Evolutionary conservation across 2,113 vertebrate genomes (phyloP).

Genomic region (Istiophorus platypterus): DNA sequence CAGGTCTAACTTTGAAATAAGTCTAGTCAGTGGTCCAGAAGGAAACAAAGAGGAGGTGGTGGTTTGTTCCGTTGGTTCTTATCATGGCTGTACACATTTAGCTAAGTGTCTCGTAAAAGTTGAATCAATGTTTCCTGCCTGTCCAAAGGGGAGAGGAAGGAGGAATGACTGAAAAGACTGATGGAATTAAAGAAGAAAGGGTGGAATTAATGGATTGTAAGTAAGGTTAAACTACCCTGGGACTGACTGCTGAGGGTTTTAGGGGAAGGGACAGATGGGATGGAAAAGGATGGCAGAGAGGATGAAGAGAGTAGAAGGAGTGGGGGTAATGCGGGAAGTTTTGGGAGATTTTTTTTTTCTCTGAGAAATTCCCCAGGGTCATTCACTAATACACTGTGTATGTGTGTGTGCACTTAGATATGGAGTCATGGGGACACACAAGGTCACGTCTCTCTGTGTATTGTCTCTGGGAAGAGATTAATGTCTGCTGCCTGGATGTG

Average conservation of each 20-base stretch:
- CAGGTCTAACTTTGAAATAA: constrained; percentile 18
- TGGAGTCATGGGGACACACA: constrained; percentile 45
- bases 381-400: constrained; percentile 16
- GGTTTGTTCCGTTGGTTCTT: constrained; percentile 42
- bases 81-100: constrained; percentile 55
- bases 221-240: not conserved
- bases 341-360: constrained; percentile 15
- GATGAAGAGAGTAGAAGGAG: constrained; percentile 5
- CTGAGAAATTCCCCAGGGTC: constrained; percentile 32
- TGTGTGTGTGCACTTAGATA: constrained; percentile 7
- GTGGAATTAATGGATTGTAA: not conserved
- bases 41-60: not conserved
- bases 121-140: constrained; percentile 53
- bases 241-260: not conserved
- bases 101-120: constrained; percentile 31
- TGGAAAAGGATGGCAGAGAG: constrained; percentile 14
- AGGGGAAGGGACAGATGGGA: not conserved
- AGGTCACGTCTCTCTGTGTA: constrained; percentile 66
- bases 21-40: not conserved
- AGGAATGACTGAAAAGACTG: constrained; percentile 1
- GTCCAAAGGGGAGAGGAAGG: constrained; percentile 26
- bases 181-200: not conserved
- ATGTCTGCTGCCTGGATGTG: constrained; percentile 48
- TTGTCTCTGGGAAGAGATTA: constrained; percentile 66
- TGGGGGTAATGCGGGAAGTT: constrained; percentile 34